Conservation (phyloP, 2,113 vertebrate species). For the Microtus oregoni region DNA sequence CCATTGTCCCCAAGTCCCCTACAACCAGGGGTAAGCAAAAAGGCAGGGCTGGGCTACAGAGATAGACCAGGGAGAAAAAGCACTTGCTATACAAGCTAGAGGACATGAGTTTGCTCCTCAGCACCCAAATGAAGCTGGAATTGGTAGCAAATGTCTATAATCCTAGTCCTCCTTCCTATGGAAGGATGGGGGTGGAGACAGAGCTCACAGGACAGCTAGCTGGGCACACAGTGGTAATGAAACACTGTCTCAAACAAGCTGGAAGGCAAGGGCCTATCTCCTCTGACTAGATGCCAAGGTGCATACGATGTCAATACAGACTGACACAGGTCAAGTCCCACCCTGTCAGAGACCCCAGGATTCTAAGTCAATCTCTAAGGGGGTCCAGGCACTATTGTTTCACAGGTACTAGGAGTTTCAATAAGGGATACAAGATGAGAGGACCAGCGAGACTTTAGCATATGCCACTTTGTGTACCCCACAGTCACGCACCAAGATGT, state of each 20-base stretch:
- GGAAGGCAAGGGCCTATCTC: neutral
- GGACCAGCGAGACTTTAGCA: neutral
- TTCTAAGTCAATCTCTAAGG: neutral
- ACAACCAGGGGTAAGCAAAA: neutral
- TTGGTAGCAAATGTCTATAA: neutral
- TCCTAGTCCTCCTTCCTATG: too few species aligned
- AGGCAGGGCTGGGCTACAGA: neutral
- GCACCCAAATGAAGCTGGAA: neutral
- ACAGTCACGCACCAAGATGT: fast-evolving
- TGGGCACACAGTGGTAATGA: too few species aligned
- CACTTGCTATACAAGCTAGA: neutral
- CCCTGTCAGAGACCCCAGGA: neutral
- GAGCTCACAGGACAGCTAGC: neutral
- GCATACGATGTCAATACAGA: neutral
- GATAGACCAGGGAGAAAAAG: neutral
- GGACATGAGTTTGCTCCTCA: too few species aligned
- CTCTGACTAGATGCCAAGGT: neutral
- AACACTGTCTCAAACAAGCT: neutral
- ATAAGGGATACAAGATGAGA: neutral
- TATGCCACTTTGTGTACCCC: fast-evolving
- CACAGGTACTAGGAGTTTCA: neutral
- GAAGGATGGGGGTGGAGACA: too few species aligned
- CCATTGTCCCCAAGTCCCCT: neutral
- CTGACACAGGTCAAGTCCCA: neutral
- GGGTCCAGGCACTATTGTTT: neutral